phyloP scores from a whole-genome alignment of 2,113 vertebrate genomes.

The Ailurus styani region DNA sequence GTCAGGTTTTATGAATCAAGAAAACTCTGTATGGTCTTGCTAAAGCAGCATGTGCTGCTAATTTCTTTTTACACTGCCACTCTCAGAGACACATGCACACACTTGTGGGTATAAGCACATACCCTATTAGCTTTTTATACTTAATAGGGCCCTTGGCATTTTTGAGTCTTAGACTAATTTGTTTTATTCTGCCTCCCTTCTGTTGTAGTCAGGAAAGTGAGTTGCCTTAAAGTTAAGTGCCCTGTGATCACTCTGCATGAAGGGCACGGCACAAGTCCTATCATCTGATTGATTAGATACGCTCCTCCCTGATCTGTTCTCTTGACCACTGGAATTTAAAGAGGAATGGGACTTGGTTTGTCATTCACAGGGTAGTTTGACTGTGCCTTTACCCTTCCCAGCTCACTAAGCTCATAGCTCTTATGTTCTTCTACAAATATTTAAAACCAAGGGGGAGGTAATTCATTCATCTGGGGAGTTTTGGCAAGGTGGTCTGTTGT shows the following conservation, averaged over 20 bases:
- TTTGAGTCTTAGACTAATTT: constrained; percentile 76
- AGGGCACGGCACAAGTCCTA: constrained; percentile 41
- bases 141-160: constrained; percentile 74
- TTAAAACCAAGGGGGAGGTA: constrained; percentile 31
- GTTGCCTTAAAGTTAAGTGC: constrained; percentile 71
- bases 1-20: constrained; percentile 66
- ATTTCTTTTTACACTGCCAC: constrained; percentile 61
- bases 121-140: constrained; percentile 70
- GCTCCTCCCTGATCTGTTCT: constrained; percentile 36
- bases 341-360: constrained; percentile 9
- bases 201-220: constrained; percentile 62
- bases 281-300: constrained; percentile 41
- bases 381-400: not conserved
- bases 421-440: constrained; percentile 10
- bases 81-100: constrained; percentile 48
- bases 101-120: constrained; percentile 30
- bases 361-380: constrained; percentile 11
- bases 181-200: constrained; percentile 78
- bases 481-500: not conserved
- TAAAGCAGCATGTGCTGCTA: constrained; percentile 67
- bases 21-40: constrained; percentile 63
- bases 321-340: constrained; percentile 25
- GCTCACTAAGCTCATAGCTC: not conserved
- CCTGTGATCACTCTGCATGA: constrained; percentile 69
- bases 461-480: not conserved